Evolutionary conservation across 2,797 vertebrate species (phyloP), one percentile per base, ranked within the genome.

Genomic region (Phataginus tetradactyla): DNA sequence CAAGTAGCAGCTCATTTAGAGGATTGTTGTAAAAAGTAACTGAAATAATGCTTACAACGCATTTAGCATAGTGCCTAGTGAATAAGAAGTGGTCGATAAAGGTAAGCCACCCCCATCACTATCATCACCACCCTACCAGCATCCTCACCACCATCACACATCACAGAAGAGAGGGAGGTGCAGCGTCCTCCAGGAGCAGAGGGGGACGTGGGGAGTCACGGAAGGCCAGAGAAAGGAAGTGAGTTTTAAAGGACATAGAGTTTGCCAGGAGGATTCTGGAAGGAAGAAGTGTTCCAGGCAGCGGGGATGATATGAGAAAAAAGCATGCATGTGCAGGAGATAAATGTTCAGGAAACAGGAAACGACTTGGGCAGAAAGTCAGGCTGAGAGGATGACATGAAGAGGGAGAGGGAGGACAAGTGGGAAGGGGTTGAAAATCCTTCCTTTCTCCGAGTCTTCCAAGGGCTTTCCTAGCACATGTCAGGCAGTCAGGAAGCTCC

Each of bases 281-380:
- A 97, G 68, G 63, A 86, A 95, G 77, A 53, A 51, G n/a, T 81
- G 74, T 53, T 86, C 23, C 39, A 42, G 69, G 75, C 72, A 61
- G 27, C 11, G 32, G 39, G 37, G 45, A 53, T 37, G 29, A 57
- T 69, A 74, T 6, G 84, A 96, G 93, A 87, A 90, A 39, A 66
- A 27, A 86, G 61, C 77, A 14, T 69, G 71, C 79, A 78, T 90
- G 53, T 57, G 39, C 87, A 25, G 17, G 92, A 87, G 91, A 95
- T 86, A 78, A 83, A 88, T 59, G 39, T 59, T 64, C 80, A 88
- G 87, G 95, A 96, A 96, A 79, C 87, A 95, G 97, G 96, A 98
- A 97, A 94, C 1, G 1, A 90, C 71, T 72, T 27, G 3, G 90
- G 96, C 96, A 27, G 75, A 81, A 39, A 9, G 89, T 94, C 94